Conservation (phyloP, 2,888 invertebrate genomes). For the Ophion obscuratus region DNA sequence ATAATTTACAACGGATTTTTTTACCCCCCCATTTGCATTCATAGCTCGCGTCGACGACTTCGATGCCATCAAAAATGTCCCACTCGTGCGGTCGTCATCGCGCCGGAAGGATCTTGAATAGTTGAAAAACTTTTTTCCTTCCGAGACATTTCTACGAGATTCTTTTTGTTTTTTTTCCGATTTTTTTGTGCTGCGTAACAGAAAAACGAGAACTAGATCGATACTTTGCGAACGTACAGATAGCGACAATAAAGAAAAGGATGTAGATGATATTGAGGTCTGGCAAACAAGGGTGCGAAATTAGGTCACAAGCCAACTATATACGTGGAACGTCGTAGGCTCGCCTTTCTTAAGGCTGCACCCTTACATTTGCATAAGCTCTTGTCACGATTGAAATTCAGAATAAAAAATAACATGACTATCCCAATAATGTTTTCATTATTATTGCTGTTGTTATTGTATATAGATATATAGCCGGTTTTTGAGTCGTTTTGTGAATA, state of each 20-base stretch:
- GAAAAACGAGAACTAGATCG: neutral
- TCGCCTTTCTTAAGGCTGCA: slow-evolving; percentile 12
- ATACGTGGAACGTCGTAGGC: neutral
- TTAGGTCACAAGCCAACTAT: slow-evolving; percentile 22
- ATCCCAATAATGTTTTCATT: neutral
- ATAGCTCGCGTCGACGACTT: neutral
- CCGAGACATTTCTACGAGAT: neutral
- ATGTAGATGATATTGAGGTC: slow-evolving; percentile 32
- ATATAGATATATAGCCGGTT: no score
- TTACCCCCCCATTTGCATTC: slow-evolving; percentile 1
- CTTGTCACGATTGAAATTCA: neutral
- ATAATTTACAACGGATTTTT: slow-evolving; percentile 36
- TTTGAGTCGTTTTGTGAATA: neutral
- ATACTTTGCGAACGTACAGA: neutral
- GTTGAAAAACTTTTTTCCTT: slow-evolving; percentile 1
- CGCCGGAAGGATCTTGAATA: neutral
- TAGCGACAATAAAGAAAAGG: neutral
- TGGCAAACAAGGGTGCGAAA: slow-evolving; percentile 57
- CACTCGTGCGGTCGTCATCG: neutral
- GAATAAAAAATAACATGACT: neutral
- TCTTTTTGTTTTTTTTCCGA: neutral
- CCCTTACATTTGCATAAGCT: neutral
- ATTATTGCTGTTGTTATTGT: no score
- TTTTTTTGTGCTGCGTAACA: neutral
- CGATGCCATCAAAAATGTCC: neutral